phyloP scores from a whole-genome alignment of 2,888 invertebrate genomes.

The Autographa gamma region DNA sequence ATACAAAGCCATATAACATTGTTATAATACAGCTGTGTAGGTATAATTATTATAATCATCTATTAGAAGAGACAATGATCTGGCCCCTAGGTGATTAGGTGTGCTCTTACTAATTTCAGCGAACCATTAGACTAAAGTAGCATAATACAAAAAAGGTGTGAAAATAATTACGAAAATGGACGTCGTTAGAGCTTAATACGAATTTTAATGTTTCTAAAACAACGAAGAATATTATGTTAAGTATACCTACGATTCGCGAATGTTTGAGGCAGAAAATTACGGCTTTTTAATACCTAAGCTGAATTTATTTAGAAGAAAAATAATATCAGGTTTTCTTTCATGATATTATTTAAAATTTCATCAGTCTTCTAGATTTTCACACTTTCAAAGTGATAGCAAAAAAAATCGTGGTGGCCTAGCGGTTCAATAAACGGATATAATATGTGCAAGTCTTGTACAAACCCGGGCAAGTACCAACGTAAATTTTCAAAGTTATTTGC shows the following conservation, averaged over 20 bases:
- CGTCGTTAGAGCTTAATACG: slow-evolving; percentile 3
- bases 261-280: neutral
- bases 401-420: too few relatives aligned
- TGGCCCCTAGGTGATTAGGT: neutral
- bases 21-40: too few relatives aligned
- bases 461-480: too few relatives aligned
- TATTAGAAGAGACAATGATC: neutral
- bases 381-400: too few relatives aligned
- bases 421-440: too few relatives aligned
- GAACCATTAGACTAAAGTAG: neutral
- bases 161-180: slow-evolving; percentile 5
- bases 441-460: too few relatives aligned
- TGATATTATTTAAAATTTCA: too few relatives aligned
- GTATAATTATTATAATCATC: neutral
- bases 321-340: too few relatives aligned
- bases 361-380: too few relatives aligned
- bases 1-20: too few relatives aligned
- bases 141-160: slow-evolving; percentile 3
- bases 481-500: too few relatives aligned
- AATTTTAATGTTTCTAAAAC: neutral
- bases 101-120: neutral
- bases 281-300: neutral
- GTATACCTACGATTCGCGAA: neutral
- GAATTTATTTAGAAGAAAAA: neutral
- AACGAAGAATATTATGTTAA: neutral